Percentiles rank a stretch among this genome's conserved stretches.
Conservation (phyloP, 1,140 invertebrate species). For the Cherax quadricarinatus region DNA sequence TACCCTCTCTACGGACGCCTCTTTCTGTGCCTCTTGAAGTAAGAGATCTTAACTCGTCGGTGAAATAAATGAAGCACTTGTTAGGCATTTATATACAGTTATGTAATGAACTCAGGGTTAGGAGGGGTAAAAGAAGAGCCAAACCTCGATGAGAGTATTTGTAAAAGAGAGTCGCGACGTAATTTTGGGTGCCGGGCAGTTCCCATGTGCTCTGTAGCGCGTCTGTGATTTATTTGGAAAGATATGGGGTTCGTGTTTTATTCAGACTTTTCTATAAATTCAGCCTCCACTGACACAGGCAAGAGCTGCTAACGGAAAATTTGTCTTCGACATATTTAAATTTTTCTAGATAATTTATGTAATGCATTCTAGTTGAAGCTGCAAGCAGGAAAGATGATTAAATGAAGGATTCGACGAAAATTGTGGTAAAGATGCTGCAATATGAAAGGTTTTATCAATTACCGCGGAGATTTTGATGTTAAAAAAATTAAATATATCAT, state of each 20-base stretch:
- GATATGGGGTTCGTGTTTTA: neutral
- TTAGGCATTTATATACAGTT: neutral
- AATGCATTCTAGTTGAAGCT: no score
- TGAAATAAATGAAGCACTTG: slow-evolving; percentile 27
- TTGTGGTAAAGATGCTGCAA: no score
- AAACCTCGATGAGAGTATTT: neutral
- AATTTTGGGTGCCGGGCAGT: neutral
- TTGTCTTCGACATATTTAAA: no score
- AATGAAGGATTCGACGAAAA: no score
- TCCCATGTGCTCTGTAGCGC: neutral
- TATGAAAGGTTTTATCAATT: no score
- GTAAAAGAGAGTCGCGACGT: neutral
- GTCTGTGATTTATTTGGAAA: neutral
- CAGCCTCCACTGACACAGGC: neutral
- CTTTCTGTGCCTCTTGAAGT: neutral
- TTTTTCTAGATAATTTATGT: no score
- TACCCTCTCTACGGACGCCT: neutral
- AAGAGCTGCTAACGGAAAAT: neutral
- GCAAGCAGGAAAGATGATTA: no score
- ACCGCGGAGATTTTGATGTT: no score
- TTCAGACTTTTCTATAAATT: neutral
- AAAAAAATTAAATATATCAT: no score
- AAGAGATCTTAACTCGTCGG: slow-evolving; percentile 3
- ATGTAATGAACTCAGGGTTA: slow-evolving; percentile 11
- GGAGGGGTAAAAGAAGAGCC: neutral